Evolutionary conservation across 2,888 invertebrate genomes (phyloP).

Genomic region (Polyommatus icarus): DNA sequence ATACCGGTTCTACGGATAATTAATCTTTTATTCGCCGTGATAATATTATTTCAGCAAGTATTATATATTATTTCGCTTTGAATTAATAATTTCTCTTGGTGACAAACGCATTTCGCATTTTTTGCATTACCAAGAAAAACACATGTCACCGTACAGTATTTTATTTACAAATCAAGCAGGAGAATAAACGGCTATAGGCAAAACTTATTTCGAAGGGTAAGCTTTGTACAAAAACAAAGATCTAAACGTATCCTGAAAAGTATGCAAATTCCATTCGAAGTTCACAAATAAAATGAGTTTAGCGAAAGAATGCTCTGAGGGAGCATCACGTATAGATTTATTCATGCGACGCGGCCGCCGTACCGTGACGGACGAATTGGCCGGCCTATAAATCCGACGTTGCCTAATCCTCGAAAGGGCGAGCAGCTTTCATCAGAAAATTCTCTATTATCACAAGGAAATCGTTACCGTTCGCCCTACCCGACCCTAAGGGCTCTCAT

Average conservation of each 20-base stretch:
- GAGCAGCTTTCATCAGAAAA: conserved; percentile 77
- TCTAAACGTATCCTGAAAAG: conserved; percentile 2
- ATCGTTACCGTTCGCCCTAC: conserved; percentile 75
- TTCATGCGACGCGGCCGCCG: conserved; percentile 60
- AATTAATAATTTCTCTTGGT: conserved; percentile 2
- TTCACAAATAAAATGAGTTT: conserved; percentile 43
- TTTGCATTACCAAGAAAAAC: not conserved
- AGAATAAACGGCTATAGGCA: not conserved
- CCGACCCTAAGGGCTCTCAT: conserved; percentile 70
- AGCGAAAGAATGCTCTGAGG: conserved; percentile 50
- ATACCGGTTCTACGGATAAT: conserved; percentile 79
- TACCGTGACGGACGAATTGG: conserved; percentile 66
- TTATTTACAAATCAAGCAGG: not conserved
- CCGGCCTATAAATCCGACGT: conserved; percentile 67
- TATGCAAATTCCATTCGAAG: conserved; percentile 34
- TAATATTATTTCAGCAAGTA: conserved; percentile 54
- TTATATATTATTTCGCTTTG: conserved; percentile 42
- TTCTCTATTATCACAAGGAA: conserved; percentile 78
- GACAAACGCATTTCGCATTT: not conserved
- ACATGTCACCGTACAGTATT: not conserved
- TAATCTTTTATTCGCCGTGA: conserved; percentile 79
- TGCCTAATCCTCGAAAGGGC: conserved; percentile 73
- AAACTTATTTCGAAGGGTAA: not conserved
- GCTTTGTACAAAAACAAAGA: not conserved
- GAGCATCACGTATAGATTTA: conserved; percentile 53